phyloP scores from a whole-genome alignment of 2,888 invertebrate species.

The Agrenia bidenticulata region DNA sequence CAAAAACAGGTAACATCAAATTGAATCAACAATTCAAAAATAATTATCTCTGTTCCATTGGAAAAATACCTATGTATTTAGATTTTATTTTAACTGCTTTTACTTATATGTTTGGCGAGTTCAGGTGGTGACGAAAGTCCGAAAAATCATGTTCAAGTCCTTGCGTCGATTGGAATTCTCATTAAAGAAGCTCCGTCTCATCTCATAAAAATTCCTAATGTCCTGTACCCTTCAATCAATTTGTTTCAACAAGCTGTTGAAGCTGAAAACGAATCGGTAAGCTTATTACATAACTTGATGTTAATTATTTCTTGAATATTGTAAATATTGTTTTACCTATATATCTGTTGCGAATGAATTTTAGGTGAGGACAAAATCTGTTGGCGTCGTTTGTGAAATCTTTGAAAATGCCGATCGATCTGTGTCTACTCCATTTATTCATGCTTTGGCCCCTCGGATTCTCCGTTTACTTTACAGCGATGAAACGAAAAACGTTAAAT shows the following conservation, averaged over 20 bases:
- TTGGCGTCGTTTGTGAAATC: conserved; percentile 75
- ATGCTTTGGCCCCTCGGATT: conserved; percentile 74
- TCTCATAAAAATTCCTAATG: conserved; percentile 73
- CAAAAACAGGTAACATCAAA: conserved; percentile 65
- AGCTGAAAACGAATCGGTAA: conserved; percentile 64
- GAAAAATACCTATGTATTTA: conserved; percentile 22
- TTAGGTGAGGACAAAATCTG: conserved; percentile 73
- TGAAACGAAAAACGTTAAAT: conserved; percentile 63
- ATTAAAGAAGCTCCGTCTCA: conserved; percentile 78
- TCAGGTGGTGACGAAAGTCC: conserved; percentile 57
- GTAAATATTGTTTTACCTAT: too few species aligned
- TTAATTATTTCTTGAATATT: too few species aligned
- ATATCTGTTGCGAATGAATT: too few species aligned
- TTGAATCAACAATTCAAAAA: background rate
- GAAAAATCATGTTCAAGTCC: conserved; percentile 81
- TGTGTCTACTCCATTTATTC: conserved; percentile 77
- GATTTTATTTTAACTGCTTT: background rate
- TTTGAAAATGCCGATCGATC: conserved; percentile 70
- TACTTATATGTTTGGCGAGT: conserved; percentile 15
- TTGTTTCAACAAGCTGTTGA: conserved; percentile 78
- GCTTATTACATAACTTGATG: too few species aligned
- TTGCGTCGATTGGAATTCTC: conserved; percentile 85
- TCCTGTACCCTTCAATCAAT: conserved; percentile 89
- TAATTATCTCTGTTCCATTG: too few species aligned
- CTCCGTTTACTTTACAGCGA: conserved; percentile 73